These are phyloP conservation scores for Cerceris ruficornis DNA, from an alignment of 2,888 invertebrate species.

Conservation along the genomic window DNA sequence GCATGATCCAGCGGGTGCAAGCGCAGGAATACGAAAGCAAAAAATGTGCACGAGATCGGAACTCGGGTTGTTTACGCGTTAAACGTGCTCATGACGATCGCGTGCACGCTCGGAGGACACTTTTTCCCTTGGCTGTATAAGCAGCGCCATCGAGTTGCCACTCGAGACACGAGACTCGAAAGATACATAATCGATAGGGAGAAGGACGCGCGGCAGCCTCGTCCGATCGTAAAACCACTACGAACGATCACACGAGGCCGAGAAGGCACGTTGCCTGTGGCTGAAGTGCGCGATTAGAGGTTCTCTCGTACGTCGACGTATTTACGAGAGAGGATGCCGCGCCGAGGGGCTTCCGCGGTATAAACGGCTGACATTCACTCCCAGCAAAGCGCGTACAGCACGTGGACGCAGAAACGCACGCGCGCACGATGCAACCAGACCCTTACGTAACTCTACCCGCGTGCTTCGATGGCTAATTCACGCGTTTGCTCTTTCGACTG, in stretches of 20 bases:
- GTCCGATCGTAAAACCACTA: conserved; percentile 20
- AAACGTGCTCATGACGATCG: no score
- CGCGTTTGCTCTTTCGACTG: conserved; percentile 17
- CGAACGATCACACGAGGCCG: conserved; percentile 28
- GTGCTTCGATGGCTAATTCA: conserved; percentile 38
- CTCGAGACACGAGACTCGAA: no score
- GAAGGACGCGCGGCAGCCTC: conserved; percentile 12
- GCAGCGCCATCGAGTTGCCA: neutral
- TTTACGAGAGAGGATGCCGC: conserved; percentile 28
- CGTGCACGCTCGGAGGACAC: no score
- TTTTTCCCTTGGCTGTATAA: no score
- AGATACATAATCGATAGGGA: conserved; percentile 29
- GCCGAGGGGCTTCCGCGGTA: conserved; percentile 42
- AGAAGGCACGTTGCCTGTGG: conserved; percentile 51
- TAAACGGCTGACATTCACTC: conserved; percentile 63
- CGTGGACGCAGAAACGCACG: conserved; percentile 47
- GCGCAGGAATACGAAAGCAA: no score
- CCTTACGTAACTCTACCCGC: conserved; percentile 48
- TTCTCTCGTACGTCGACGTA: conserved; percentile 30
- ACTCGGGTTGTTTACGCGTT: no score
- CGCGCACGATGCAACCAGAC: conserved; percentile 33
- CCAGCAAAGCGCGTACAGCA: conserved; percentile 44
- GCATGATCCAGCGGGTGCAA: no score
- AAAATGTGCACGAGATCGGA: no score
- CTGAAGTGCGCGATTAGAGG: conserved; percentile 54